Conservation (phyloP, 1,140 invertebrate genomes). For the Scaptomyza pallida region DNA sequence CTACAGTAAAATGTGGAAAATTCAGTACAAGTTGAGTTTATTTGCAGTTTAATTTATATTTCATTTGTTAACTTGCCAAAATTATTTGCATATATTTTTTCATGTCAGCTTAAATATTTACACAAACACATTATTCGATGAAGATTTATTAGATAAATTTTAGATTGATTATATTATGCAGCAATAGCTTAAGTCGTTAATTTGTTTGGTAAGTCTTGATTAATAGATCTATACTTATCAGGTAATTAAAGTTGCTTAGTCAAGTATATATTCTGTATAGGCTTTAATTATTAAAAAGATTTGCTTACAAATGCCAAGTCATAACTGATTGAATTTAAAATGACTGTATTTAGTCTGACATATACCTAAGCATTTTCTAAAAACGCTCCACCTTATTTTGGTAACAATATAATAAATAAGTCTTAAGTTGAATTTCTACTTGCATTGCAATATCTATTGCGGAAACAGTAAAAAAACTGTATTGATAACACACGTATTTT, state of each 20-base stretch:
- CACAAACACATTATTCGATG: constrained; percentile 29
- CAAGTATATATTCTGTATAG: constrained; percentile 45
- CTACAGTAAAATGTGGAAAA: constrained; percentile 57
- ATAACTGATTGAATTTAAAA: constrained; percentile 23
- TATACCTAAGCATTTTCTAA: constrained; percentile 3
- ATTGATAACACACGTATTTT: constrained; percentile 50
- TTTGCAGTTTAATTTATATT: constrained; percentile 36
- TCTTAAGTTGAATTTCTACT: constrained; percentile 52
- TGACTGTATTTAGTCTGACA: constrained; percentile 31
- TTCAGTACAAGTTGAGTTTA: constrained; percentile 35
- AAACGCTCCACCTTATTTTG: constrained; percentile 38
- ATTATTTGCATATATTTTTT: constrained; percentile 39
- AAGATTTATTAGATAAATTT: constrained; percentile 43
- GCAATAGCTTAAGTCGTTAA: constrained; percentile 47
- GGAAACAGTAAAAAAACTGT: constrained; percentile 59
- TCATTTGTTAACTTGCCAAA: constrained; percentile 47
- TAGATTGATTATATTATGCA: constrained; percentile 33
- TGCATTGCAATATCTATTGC: constrained; percentile 30
- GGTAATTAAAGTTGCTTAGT: constrained; percentile 73
- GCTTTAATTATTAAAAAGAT: constrained; percentile 17
- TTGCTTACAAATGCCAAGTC: constrained; percentile 52
- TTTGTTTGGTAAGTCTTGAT: constrained; percentile 40
- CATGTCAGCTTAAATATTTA: constrained; percentile 38
- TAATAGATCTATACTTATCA: constrained; percentile 60
- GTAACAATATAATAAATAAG: constrained; percentile 33